Evolutionary conservation across 2,888 invertebrate species (phyloP).

Genomic region (Pachycephus smyrnensis): DNA sequence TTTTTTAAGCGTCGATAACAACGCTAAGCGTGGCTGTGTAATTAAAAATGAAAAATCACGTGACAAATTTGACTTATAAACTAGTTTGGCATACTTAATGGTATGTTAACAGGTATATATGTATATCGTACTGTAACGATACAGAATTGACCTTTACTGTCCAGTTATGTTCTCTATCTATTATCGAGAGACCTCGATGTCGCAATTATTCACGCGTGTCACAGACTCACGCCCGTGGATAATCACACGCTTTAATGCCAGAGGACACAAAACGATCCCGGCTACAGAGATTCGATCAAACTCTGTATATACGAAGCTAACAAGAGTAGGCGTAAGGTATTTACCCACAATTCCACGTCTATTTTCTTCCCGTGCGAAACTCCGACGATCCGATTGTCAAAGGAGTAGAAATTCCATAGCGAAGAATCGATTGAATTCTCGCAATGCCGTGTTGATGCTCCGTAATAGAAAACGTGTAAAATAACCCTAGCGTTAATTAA

Average conservation of each 20-base stretch:
- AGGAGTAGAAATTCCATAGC: background rate
- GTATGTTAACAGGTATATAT: background rate
- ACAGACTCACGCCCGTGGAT: conserved; percentile 11
- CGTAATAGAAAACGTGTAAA: background rate
- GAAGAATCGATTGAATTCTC: background rate
- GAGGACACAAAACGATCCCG: background rate
- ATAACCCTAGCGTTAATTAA: background rate
- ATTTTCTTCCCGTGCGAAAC: background rate
- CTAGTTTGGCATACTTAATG: background rate
- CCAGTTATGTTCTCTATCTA: conserved; percentile 5
- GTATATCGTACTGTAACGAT: background rate
- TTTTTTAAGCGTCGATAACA: background rate
- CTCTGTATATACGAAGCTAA: background rate
- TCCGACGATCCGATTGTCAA: background rate
- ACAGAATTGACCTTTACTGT: conserved; percentile 1
- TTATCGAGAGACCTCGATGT: conserved; percentile 14
- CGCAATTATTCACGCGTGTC: conserved; percentile 19
- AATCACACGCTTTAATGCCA: conserved; percentile 5
- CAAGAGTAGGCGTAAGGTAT: background rate
- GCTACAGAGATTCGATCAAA: background rate
- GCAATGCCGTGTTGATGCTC: background rate
- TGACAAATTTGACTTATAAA: background rate
- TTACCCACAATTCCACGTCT: background rate
- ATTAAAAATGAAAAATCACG: background rate
- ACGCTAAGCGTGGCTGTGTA: background rate